A percentile compares a stretch with the other conserved stretches of the same genome.
Conservation (phyloP, 2,888 invertebrate species). For the Rotaria macrura region DNA sequence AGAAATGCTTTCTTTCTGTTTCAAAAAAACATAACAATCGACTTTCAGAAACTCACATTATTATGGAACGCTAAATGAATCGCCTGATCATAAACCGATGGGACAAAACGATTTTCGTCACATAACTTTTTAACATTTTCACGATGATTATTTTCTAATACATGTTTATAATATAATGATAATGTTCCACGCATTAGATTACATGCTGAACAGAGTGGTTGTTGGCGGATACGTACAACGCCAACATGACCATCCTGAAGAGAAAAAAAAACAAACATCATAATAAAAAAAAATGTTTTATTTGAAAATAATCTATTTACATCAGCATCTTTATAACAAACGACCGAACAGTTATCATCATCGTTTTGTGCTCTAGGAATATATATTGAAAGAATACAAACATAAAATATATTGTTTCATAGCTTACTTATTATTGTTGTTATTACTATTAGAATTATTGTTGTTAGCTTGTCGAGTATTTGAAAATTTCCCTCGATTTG, state of each 20-base stretch:
- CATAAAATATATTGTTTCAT: background rate
- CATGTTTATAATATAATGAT: background rate
- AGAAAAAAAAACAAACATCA: background rate
- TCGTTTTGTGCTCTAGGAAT: background rate
- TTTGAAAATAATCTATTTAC: background rate
- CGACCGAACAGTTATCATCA: background rate
- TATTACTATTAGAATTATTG: background rate
- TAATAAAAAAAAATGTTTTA: background rate
- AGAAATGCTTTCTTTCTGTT: too few species aligned
- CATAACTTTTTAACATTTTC: background rate
- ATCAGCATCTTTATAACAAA: conserved; percentile 5
- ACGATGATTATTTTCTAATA: background rate
- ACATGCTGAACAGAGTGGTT: background rate
- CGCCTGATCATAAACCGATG: background rate
- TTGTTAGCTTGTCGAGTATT: background rate
- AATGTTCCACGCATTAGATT: background rate
- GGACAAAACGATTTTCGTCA: background rate
- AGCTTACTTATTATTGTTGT: background rate
- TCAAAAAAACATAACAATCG: too few species aligned
- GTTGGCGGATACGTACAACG: background rate
- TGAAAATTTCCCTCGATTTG: background rate
- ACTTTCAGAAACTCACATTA: background rate
- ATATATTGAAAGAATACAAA: background rate
- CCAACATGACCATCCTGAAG: background rate
- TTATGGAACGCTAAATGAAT: conserved; percentile 6